phyloP scores from a whole-genome alignment of 1,140 invertebrate species.

The Sitobion miscanthi region DNA sequence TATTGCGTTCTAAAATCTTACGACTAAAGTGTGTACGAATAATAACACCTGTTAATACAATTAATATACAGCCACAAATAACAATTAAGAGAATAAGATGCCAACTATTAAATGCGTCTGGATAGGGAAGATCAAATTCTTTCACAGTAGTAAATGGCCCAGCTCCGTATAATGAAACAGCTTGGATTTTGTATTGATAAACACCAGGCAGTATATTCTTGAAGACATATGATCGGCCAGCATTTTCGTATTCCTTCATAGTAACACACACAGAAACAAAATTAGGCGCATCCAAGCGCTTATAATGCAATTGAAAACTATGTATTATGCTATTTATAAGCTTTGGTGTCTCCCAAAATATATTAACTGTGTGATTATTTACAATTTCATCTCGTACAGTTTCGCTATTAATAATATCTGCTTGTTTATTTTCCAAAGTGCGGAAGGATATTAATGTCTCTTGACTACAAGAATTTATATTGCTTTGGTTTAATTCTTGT shows the following conservation, averaged over 20 bases:
- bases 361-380: constrained; percentile 57
- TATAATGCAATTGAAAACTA: constrained; percentile 75
- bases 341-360: constrained; percentile 65
- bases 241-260: constrained; percentile 35
- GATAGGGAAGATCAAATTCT: neutral
- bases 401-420: constrained; percentile 58
- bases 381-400: constrained; percentile 18
- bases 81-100: constrained; percentile 49
- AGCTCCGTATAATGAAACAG: constrained; percentile 59
- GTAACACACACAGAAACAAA: constrained; percentile 54
- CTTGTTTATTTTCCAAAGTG: constrained; percentile 57
- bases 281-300: neutral
- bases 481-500: constrained; percentile 54
- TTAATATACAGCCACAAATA: constrained; percentile 38
- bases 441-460: constrained; percentile 58
- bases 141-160: constrained; percentile 57
- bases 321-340: constrained; percentile 85
- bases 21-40: constrained; percentile 57
- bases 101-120: neutral
- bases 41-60: neutral
- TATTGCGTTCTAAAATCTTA: constrained; percentile 52
- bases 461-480: constrained; percentile 58
- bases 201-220: constrained; percentile 51
- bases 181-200: constrained; percentile 57
- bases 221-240: constrained; percentile 34